Evolutionary conservation across 2,797 vertebrate genomes (phyloP).

Genomic region (Mastacembelus armatus): DNA sequence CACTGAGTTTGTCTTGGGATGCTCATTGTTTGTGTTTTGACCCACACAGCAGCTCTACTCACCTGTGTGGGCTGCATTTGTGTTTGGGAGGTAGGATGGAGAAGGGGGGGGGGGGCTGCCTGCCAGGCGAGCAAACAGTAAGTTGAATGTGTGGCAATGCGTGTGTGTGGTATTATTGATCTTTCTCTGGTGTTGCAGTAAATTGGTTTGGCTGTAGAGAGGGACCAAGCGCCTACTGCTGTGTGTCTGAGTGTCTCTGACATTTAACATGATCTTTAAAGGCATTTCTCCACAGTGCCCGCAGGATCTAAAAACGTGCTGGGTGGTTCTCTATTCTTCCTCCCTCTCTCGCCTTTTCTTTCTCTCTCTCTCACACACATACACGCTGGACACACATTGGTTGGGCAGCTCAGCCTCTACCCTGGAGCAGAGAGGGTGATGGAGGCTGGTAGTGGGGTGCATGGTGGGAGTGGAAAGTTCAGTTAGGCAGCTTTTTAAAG

Average conservation of each 20-base stretch:
- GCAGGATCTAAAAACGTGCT: constrained; percentile 82
- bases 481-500: constrained; percentile 68
- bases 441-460: constrained; percentile 65
- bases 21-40: constrained; percentile 74
- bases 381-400: constrained; percentile 26
- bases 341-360: constrained; percentile 61
- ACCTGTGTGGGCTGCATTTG: constrained; percentile 75
- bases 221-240: constrained; percentile 81
- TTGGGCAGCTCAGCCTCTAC: constrained; percentile 50
- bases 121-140: constrained; percentile 69
- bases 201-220: constrained; percentile 83
- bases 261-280: constrained; percentile 90
- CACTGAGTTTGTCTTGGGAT: constrained; percentile 65
- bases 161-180: constrained; percentile 74
- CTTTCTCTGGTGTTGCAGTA: constrained; percentile 82
- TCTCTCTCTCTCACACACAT: constrained; percentile 32
- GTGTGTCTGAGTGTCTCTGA: constrained; percentile 87
- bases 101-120: constrained; percentile 61
- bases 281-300: constrained; percentile 85
- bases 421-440: constrained; percentile 65
- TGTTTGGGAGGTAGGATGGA: constrained; percentile 58
- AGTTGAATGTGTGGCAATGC: constrained; percentile 57
- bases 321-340: constrained; percentile 73
- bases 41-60: constrained; percentile 70
- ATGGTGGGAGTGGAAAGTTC: constrained; percentile 62